These are phyloP conservation scores for Acanthococcus lagerstroemiae DNA, from an alignment of 2,888 invertebrate genomes.

Conservation along the genomic window DNA sequence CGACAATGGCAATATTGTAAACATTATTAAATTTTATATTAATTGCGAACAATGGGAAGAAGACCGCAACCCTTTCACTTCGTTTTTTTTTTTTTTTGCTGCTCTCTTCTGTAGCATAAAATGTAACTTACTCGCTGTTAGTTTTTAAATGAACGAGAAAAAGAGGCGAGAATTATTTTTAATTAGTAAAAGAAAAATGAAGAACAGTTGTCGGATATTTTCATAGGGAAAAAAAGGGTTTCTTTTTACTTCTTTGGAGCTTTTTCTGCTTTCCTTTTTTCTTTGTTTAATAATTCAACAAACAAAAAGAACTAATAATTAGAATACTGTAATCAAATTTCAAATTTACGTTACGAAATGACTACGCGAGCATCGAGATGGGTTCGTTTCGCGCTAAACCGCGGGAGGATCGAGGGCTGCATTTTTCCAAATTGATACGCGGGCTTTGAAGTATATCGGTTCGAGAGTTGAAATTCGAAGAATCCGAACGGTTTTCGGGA, in stretches of 20 bases:
- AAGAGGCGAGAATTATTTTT: constrained; percentile 23
- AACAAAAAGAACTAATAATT: constrained; percentile 22
- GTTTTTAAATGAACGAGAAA: constrained; percentile 18
- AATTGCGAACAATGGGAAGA: constrained; percentile 25
- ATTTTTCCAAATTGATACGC: too few relatives aligned
- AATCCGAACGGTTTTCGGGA: too few relatives aligned
- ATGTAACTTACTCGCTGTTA: not conserved
- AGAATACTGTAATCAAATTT: constrained; percentile 16
- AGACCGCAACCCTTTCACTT: constrained; percentile 23
- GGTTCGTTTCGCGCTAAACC: too few relatives aligned
- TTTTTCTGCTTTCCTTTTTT: constrained; percentile 1
- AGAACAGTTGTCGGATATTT: constrained; percentile 6
- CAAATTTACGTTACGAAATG: constrained; percentile 5
- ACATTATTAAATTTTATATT: constrained; percentile 29
- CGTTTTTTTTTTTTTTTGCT: not conserved
- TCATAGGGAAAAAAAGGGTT: not conserved
- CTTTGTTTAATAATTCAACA: constrained; percentile 5
- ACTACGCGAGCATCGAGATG: not conserved
- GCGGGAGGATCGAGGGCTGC: too few relatives aligned
- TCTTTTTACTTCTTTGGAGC: not conserved
- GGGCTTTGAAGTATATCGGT: too few relatives aligned
- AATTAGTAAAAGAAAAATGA: constrained; percentile 23
- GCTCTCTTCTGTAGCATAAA: not conserved
- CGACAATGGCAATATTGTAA: constrained; percentile 26
- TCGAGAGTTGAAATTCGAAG: too few relatives aligned